Evolutionary conservation across 2,797 vertebrate genomes (phyloP).

Genomic region (Apogon talboti): DNA sequence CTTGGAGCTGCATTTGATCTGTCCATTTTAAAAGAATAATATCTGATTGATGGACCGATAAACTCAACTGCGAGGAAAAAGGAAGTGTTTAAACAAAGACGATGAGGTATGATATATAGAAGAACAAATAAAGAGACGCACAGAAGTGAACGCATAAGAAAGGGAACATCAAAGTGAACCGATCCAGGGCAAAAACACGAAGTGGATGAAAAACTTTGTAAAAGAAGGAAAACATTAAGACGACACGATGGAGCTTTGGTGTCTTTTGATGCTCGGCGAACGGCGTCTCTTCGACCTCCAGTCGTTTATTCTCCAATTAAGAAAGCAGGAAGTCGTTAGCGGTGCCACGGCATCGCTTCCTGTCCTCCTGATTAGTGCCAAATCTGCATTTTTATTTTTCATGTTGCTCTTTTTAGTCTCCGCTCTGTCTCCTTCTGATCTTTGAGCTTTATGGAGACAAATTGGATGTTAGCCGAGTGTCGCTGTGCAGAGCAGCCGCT

Average conservation of each 20-base stretch:
- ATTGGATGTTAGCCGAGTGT: constrained; percentile 60
- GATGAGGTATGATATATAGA: too few species aligned
- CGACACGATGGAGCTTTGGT: constrained; percentile 6
- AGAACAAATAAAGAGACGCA: too few species aligned
- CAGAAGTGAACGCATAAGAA: too few species aligned
- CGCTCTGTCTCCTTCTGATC: constrained; percentile 51
- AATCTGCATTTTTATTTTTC: constrained; percentile 47
- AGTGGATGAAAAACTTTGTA: too few species aligned
- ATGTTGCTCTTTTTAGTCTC: constrained; percentile 40
- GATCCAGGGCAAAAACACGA: too few species aligned
- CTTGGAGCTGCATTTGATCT: too few species aligned
- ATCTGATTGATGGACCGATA: too few species aligned
- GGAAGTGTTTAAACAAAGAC: too few species aligned
- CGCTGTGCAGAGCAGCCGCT: constrained; percentile 15
- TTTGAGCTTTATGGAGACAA: constrained; percentile 72
- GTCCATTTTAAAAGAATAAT: too few species aligned
- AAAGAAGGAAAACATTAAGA: too few species aligned
- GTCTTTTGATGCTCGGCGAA: constrained; percentile 23
- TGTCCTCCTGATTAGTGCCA: constrained; percentile 55
- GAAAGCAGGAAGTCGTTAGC: constrained; percentile 59
- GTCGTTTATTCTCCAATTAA: constrained; percentile 69
- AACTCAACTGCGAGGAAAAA: too few species aligned
- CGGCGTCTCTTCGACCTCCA: constrained; percentile 47
- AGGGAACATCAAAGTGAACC: too few species aligned
- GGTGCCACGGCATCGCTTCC: constrained; percentile 41